Percentiles rank a stretch among this genome's conserved stretches.
These are phyloP conservation scores for Isichthys henryi DNA, from an alignment of 2,113 vertebrate genomes.

Conservation along the genomic window DNA sequence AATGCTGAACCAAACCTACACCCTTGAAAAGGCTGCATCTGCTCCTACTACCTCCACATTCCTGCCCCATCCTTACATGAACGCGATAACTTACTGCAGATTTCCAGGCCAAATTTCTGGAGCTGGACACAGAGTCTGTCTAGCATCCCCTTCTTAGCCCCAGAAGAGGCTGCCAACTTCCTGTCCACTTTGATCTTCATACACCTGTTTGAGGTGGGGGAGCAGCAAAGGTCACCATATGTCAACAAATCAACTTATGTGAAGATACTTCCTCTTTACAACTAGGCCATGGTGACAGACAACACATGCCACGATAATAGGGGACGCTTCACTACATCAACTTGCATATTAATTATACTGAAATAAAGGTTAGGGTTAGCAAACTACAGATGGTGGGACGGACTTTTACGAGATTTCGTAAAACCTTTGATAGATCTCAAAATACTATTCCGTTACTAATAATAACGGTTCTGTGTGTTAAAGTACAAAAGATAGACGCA, in stretches of 20 bases:
- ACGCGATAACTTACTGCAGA: conserved; percentile 56
- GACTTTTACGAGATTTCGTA: not conserved
- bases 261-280: not conserved
- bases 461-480: not conserved
- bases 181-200: conserved; percentile 76
- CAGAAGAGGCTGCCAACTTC: conserved; percentile 65
- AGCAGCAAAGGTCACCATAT: not conserved
- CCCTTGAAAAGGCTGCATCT: not conserved
- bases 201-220: conserved; percentile 47
- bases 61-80: not conserved
- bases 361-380: not conserved
- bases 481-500: not conserved
- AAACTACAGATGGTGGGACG: not conserved
- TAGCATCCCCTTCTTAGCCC: conserved; percentile 72
- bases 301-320: not conserved
- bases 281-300: not conserved
- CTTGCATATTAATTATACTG: not conserved
- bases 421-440: not conserved
- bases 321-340: not conserved
- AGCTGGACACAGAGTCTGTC: conserved; percentile 68
- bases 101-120: conserved; percentile 61
- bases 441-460: not conserved
- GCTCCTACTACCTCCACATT: not conserved
- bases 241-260: not conserved
- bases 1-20: not conserved